phyloP scores from a whole-genome alignment of 1,140 invertebrate species.

The Thaumatotibia leucotreta region DNA sequence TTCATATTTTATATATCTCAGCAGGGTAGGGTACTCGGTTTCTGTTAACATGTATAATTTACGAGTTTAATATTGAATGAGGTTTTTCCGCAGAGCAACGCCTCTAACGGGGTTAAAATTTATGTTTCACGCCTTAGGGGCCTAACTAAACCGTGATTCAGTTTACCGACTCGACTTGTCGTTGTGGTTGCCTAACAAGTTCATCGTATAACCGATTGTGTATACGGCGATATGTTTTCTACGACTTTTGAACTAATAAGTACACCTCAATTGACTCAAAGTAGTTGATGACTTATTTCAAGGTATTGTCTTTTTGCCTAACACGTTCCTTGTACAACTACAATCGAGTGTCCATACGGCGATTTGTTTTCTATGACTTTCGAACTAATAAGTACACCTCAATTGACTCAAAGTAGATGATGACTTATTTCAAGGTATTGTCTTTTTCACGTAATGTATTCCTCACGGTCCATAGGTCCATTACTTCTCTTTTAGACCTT shows the following conservation, averaged over 20 bases:
- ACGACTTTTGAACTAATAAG: no score
- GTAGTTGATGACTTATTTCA: no score
- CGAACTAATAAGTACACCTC: no score
- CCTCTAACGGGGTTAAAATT: slow-evolving; percentile 10
- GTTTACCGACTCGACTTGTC: neutral
- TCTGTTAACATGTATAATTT: slow-evolving; percentile 12
- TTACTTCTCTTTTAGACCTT: neutral
- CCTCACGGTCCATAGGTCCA: neutral
- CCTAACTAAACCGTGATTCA: neutral
- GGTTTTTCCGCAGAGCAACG: slow-evolving; percentile 8
- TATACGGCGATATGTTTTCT: no score
- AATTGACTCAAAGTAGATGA: no score
- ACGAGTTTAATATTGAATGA: slow-evolving; percentile 13
- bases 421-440: no score
- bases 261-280: no score
- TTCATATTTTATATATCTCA: slow-evolving; percentile 10
- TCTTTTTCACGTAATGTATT: neutral
- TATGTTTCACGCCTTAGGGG: slow-evolving; percentile 1
- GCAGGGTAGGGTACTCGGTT: neutral
- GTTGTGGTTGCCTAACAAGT: neutral
- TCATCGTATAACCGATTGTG: no score
- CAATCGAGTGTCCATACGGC: no score
- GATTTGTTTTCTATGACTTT: no score
- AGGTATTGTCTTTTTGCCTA: no score
- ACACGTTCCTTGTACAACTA: no score